These are phyloP conservation scores for Coecobrya sp. DNA, from an alignment of 2,888 invertebrate genomes.

Conservation along the genomic window DNA sequence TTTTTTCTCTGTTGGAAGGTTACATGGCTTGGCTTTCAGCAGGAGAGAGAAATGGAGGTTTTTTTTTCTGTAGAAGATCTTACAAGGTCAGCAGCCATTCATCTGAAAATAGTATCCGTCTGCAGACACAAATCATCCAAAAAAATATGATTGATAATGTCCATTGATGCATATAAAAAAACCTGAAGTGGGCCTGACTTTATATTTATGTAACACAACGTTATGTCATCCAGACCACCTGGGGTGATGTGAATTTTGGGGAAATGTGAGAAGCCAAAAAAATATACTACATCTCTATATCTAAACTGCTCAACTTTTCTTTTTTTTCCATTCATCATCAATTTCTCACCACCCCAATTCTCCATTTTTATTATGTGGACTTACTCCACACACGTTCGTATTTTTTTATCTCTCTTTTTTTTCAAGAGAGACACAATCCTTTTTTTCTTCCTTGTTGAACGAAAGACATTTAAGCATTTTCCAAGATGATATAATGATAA, in stretches of 20 bases:
- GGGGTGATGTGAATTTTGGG: too few relatives aligned
- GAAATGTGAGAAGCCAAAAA: neutral
- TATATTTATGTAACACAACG: neutral
- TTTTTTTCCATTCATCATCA: conserved; percentile 61
- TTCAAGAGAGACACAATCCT: neutral
- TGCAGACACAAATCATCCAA: neutral
- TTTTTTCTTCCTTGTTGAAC: neutral
- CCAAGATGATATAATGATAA: conserved; percentile 38
- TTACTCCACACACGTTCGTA: neutral
- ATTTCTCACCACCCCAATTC: conserved; percentile 46
- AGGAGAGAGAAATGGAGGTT: neutral
- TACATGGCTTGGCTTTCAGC: neutral
- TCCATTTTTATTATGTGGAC: conserved; percentile 5
- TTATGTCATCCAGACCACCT: too few relatives aligned
- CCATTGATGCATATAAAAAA: neutral
- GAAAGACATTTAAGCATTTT: neutral
- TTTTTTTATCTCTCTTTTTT: neutral
- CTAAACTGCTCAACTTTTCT: neutral
- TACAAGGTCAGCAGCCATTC: conserved; percentile 10
- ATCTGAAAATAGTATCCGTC: conserved; percentile 16
- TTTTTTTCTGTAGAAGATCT: neutral
- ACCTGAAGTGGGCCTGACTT: neutral
- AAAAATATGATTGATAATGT: neutral
- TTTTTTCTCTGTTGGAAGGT: neutral
- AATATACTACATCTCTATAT: too few relatives aligned